A percentile compares a stretch with the other conserved stretches of the same genome.
Evolutionary conservation across 35 echinoderm and acorn worm species (phyloP).

Genomic region (Heliocidaris tuberculata): DNA sequence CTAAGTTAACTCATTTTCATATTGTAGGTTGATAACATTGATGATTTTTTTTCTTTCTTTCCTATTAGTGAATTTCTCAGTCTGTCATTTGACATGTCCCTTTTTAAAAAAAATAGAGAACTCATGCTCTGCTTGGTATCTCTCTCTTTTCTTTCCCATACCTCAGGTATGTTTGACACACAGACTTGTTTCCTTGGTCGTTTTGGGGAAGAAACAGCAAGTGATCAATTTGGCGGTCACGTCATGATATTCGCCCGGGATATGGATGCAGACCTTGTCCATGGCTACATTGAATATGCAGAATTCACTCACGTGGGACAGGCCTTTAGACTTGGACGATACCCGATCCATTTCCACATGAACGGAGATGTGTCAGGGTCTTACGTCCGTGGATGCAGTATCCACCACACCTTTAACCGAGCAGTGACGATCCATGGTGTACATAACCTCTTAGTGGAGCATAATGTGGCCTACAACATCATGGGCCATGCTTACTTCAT

Average conservation of each 20-base stretch:
- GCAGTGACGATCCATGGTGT: constrained; percentile 74
- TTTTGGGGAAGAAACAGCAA: constrained; percentile 83
- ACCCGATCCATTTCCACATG: constrained; percentile 88
- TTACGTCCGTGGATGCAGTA: constrained; percentile 75
- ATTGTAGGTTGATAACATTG: no score
- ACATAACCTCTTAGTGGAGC: constrained; percentile 72
- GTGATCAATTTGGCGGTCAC: constrained; percentile 74
- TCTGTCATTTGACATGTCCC: neutral
- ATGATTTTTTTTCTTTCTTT: no score
- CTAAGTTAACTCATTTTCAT: no score
- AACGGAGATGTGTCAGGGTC: constrained; percentile 70
- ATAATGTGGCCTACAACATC: constrained; percentile 79
- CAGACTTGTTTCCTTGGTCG: constrained; percentile 81
- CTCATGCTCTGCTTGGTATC: neutral
- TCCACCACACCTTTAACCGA: constrained; percentile 77
- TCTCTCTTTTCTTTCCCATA: neutral
- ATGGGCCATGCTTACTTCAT: constrained; percentile 82
- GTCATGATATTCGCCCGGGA: constrained; percentile 79
- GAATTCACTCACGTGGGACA: constrained; percentile 85
- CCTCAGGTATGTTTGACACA: constrained; percentile 71
- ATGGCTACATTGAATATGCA: constrained; percentile 66
- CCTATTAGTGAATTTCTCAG: no score
- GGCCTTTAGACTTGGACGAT: constrained; percentile 81
- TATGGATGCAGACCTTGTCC: constrained; percentile 53
- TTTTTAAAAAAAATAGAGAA: no score